Evolutionary conservation across 2,888 invertebrate genomes (phyloP), one percentile per base, ranked within the genome.

Genomic region (Eristalis intricaria): DNA sequence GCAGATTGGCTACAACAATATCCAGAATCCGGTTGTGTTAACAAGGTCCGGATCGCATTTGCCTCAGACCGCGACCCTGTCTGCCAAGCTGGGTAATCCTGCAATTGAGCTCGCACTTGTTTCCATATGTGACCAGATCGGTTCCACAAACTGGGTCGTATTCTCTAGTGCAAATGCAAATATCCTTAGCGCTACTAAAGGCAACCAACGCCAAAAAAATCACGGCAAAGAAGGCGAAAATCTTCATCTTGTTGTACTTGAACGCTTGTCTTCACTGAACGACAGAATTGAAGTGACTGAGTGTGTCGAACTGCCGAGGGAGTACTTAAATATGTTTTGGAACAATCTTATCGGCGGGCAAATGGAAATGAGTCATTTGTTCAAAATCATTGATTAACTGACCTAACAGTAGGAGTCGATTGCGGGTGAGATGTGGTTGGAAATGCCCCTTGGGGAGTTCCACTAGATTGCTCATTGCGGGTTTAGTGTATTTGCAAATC

Each of bases 61-160:
- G 0, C 0, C 68, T 73, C 79, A 92, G 61, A 63, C 89, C 91
- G 69, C 91, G 91, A 70, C 92, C 92, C 2, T 75, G 23, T 5
- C 91, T 90, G 38, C 88, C 89, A 3, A 86, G 5, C 0, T 90
- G 85, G 1, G 89, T 89, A 7, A 81, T 88, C 1, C 77, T 83
- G 78, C 92, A 92, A 2, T 92, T 88, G 56, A 90, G 91, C 22
- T 89, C 61, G 56, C 92, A 92, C 19, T 89, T 90, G 88, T 92
- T 92, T 4, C 90, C 29, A 74, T 92, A 92, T 38, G 91, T 90
- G 1, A 83, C 50, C 40, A 76, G 13, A 84, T 92, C 89, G 73
- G 88, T 88, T 71, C 89, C 92, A 84, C 92, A 92, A 1, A 92
- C 90, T 0, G 92, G 92, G 1, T 91, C 89, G 56, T 88, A 91